Conservation (phyloP, 2,797 vertebrate genomes). For the Arctocebus calabarensis region DNA sequence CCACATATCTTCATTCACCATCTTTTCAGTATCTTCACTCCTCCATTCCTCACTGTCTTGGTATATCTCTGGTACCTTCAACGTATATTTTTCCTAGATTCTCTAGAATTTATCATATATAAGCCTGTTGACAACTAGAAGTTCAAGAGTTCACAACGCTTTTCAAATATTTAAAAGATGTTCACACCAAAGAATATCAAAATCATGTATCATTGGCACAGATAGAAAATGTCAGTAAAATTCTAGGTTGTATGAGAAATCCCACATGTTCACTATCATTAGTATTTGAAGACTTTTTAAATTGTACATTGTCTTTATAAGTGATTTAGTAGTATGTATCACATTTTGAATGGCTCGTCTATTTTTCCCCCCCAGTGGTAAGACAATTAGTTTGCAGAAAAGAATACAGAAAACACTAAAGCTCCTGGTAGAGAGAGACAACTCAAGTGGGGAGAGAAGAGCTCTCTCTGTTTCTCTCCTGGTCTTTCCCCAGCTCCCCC, state of each 20-base stretch:
- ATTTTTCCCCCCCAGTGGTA: too few species aligned
- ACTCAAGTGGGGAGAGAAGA: too few species aligned
- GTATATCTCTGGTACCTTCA: neutral
- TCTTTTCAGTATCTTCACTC: neutral
- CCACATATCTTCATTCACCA: neutral
- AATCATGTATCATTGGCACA: neutral
- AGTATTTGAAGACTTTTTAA: neutral
- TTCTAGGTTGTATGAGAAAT: neutral
- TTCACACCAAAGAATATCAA: neutral
- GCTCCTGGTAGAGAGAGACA: too few species aligned
- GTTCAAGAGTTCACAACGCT: neutral
- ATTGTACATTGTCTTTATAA: neutral
- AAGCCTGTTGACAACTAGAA: neutral
- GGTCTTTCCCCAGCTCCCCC: too few species aligned
- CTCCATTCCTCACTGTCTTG: neutral
- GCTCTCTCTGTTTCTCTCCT: too few species aligned
- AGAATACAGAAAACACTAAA: too few species aligned
- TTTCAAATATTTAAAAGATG: slow-evolving; percentile 28
- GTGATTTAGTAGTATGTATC: neutral
- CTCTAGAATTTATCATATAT: neutral
- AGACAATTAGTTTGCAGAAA: too few species aligned
- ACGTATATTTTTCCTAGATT: neutral
- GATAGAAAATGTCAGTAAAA: neutral
- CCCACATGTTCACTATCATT: neutral
- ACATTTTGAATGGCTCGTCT: neutral